A percentile compares a stretch with the other conserved stretches of the same genome.
Evolutionary conservation across 2,113 vertebrate species (phyloP).

Genomic region (Anolis carolinensis): DNA sequence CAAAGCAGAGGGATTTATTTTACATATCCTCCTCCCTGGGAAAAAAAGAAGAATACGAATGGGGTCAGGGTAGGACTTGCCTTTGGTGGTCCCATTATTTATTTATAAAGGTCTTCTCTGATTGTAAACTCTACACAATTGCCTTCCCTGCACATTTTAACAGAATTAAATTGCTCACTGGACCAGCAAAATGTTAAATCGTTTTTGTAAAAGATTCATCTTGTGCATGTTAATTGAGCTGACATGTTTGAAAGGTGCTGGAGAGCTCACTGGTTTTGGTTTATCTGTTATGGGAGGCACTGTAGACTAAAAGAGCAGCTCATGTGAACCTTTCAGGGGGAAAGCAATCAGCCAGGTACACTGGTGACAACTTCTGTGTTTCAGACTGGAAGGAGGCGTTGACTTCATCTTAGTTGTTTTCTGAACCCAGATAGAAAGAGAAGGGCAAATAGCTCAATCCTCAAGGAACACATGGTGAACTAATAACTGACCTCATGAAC

Average conservation of each 20-base stretch:
- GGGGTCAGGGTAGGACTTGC: neutral
- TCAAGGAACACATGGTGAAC: neutral
- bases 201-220: constrained; percentile 53
- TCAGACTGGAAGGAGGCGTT: neutral
- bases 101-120: constrained; percentile 31
- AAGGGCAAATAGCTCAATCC: neutral
- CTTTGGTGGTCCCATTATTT: constrained; percentile 29
- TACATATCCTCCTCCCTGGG: neutral
- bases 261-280: neutral
- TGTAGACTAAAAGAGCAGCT: neutral
- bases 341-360: neutral
- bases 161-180: constrained; percentile 42
- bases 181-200: constrained; percentile 53
- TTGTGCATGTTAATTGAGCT: constrained; percentile 29
- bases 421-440: neutral
- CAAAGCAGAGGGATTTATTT: constrained; percentile 13
- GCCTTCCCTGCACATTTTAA: constrained; percentile 26
- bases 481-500: neutral
- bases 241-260: constrained; percentile 23
- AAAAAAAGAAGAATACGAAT: neutral
- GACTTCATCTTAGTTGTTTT: neutral
- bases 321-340: neutral
- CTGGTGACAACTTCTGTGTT: neutral
- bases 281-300: constrained; percentile 3
- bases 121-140: neutral